Conservation (phyloP, 2,888 invertebrate genomes). For the Calliopum simillimum region DNA sequence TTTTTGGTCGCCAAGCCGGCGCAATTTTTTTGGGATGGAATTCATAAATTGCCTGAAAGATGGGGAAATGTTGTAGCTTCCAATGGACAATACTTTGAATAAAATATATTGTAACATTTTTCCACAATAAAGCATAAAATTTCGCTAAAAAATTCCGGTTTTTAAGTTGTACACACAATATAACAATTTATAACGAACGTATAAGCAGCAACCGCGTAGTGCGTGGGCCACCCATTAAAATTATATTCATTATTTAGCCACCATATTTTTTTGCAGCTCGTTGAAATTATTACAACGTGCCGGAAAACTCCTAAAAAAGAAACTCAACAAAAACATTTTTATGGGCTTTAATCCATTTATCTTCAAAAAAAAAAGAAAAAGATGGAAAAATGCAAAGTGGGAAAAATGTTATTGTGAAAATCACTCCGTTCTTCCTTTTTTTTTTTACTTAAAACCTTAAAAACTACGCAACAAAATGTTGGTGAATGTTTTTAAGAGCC, state of each 20-base stretch:
- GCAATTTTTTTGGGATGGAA: too few species aligned
- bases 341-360: constrained; percentile 15
- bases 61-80: too few species aligned
- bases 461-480: constrained; percentile 7
- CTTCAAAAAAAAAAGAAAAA: background rate
- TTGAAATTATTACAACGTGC: constrained; percentile 14
- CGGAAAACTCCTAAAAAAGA: constrained; percentile 16
- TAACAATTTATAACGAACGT: too few species aligned
- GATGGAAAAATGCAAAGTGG: background rate
- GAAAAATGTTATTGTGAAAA: background rate
- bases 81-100: too few species aligned
- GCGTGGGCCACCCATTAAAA: constrained; percentile 13
- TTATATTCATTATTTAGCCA: constrained; percentile 12
- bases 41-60: too few species aligned
- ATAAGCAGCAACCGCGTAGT: too few species aligned
- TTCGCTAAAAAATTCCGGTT: too few species aligned
- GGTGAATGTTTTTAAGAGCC: constrained; percentile 18
- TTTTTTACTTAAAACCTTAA: background rate
- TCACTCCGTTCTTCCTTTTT: background rate
- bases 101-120: too few species aligned
- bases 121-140: too few species aligned
- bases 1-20: too few species aligned
- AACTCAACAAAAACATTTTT: constrained; percentile 11
- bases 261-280: constrained; percentile 7
- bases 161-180: too few species aligned